Conservation (phyloP, 1,140 invertebrate species). For the Eciton burchellii region DNA sequence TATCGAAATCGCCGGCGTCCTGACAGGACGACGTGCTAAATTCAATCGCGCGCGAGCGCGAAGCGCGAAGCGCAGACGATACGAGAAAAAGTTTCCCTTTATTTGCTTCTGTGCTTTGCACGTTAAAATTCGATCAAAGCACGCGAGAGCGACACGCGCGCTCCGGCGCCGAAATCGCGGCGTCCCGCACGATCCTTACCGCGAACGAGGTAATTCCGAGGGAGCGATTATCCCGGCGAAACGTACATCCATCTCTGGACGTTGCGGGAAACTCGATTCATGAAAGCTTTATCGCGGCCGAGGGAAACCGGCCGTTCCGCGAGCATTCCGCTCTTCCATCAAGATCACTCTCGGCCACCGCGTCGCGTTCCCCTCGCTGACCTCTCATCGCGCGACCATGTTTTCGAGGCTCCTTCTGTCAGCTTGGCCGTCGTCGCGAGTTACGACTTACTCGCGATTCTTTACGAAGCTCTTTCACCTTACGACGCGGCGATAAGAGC, state of each 20-base stretch:
- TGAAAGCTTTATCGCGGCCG: too few relatives aligned
- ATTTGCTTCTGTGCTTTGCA: slow-evolving; percentile 17
- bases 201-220: too few relatives aligned
- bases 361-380: neutral
- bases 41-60: slow-evolving; percentile 7
- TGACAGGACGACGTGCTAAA: slow-evolving; percentile 32
- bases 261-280: too few relatives aligned
- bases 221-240: too few relatives aligned
- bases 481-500: neutral
- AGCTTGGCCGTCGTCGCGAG: neutral
- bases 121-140: slow-evolving; percentile 30
- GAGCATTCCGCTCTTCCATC: too few relatives aligned
- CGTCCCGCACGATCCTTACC: too few relatives aligned
- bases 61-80: neutral
- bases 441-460: neutral
- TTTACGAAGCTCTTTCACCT: neutral
- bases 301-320: too few relatives aligned
- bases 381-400: neutral
- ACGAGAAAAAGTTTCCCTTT: slow-evolving; percentile 28
- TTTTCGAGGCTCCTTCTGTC: too few relatives aligned
- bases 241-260: too few relatives aligned
- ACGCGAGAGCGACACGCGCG: neutral
- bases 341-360: too few relatives aligned
- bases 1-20: neutral
- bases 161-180: too few relatives aligned